phyloP scores from a whole-genome alignment of 2,888 invertebrate genomes.

The Sepioteuthis lessoniana region DNA sequence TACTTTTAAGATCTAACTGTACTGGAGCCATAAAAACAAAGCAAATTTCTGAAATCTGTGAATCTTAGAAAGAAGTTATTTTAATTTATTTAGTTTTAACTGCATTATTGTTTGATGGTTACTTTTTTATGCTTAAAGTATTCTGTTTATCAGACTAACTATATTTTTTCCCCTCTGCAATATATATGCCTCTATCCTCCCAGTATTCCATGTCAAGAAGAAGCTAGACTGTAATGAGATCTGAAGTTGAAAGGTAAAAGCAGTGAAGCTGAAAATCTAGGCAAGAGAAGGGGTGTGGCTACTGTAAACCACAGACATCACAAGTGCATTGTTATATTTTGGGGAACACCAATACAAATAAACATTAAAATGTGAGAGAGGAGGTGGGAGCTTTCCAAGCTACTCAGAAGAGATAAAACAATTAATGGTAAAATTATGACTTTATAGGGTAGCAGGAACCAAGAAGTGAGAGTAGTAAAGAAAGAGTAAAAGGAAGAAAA shows the following conservation, averaged over 20 bases:
- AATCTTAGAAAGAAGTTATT: too few species aligned
- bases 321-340: background rate
- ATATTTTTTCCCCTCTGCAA: too few species aligned
- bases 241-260: background rate
- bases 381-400: background rate
- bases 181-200: too few species aligned
- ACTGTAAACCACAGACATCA: background rate
- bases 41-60: too few species aligned
- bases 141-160: too few species aligned
- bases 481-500: slow-evolving; percentile 36
- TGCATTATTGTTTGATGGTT: too few species aligned
- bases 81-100: too few species aligned
- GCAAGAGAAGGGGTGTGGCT: background rate
- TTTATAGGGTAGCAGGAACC: background rate
- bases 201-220: too few species aligned
- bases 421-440: background rate
- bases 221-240: background rate
- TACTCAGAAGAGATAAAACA: background rate
- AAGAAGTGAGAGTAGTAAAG: slow-evolving; percentile 35
- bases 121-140: too few species aligned
- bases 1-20: too few species aligned
- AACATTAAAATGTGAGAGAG: background rate
- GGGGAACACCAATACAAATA: background rate
- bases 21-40: too few species aligned
- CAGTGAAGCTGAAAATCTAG: background rate